Base-by-base conservation (phyloP, 2,797 vertebrate species). In the Microchirus variegatus region DNA sequence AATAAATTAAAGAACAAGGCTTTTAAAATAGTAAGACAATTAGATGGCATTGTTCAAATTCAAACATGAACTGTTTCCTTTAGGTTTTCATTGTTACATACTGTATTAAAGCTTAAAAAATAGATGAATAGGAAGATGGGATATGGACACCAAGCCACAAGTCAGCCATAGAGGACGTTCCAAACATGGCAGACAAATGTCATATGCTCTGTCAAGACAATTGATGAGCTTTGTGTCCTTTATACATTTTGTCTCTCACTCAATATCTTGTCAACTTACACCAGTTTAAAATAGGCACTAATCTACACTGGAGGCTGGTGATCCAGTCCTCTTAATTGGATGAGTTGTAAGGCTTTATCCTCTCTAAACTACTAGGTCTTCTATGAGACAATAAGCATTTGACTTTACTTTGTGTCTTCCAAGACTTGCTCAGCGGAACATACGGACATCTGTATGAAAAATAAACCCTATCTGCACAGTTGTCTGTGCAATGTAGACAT, bases 181-280 rank as follows among this genome's bases (percentile, higher is more conserved):
- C 22, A 22, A 22, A 22, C 22, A 22, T 22, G n/a, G 10, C 44
- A 51, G 17, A 37, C 19, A 18, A 48, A 16, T 11, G 72, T 83
- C 70, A 54, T 66, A 81, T 78, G 67, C 82, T 73, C 66, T 67
- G 77, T 84, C 75, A 56, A 73, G 69, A 66, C 68, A 84, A 78
- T 80, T 77, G 80, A 88, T 83, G 77, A 56, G 47, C 78, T 75
- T 41, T 59, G 50, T 80, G 75, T 56, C 19, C 40, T 81, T 84
- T 75, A 78, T 78, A 78, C 62, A 68, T 52, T 62, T 77, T 80
- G 83, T 87, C 83, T 83, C 67, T 85, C 83, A 82, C 67, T 87
- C 72, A 66, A 74, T 77, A 83, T 83, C 84, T 83, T 80, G 81
- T 31, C 73, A 86, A 82, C 79, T 85, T 78, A 70, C 73, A 82